Base-by-base conservation (phyloP, 2,113 vertebrate species). In the Ceuthmochares aereus region DNA sequence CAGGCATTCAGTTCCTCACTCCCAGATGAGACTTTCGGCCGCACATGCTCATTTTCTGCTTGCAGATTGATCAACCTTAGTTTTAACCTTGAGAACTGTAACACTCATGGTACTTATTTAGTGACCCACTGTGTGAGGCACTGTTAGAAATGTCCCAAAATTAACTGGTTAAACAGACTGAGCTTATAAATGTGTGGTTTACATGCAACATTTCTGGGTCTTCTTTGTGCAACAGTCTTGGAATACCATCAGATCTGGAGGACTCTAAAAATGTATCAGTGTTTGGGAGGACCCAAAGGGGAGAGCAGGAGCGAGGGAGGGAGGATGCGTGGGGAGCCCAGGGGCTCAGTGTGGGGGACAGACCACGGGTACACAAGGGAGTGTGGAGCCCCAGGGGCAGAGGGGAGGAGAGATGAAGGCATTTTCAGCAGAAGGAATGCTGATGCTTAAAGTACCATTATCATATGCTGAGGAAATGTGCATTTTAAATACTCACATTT, bases 401-500 rank as follows among this genome's bases (percentile, higher is more conserved):
- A 66, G 59, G 14, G 9, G 9, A 47, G 17, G 17, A 13, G 70
- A 7, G 29, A 59, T 55, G 47, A 78, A 73, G 51, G 42, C n/a
- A 7, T 83, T 93, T 92, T 84, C 69, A 59, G 16, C 14, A 1
- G 32, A 80, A 63, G 70, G 30, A 93, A 51, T 56, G 85, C 90
- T 93, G 85, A 83, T 86, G 72, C 79, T 63, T 77, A 10, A 74
- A 63, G 59, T 84, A 55, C 51, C 37, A 7, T 80, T 78, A 77
- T 73, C 66, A 7, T 55, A 49, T 77, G 72, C 72, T 74, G 72
- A 42, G 17, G 59, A 85, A 55, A 77, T 77, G 76, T 84, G 73
- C 72, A 78, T 96, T 95, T 96, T 86, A 90, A 95, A 70, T 59
- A 86, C 29, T 21, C 66, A 25, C 79, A 25, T 86, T 77, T 86